These are phyloP conservation scores for Sander vitreus DNA, from an alignment of 2,113 vertebrate species.

Conservation along the genomic window DNA sequence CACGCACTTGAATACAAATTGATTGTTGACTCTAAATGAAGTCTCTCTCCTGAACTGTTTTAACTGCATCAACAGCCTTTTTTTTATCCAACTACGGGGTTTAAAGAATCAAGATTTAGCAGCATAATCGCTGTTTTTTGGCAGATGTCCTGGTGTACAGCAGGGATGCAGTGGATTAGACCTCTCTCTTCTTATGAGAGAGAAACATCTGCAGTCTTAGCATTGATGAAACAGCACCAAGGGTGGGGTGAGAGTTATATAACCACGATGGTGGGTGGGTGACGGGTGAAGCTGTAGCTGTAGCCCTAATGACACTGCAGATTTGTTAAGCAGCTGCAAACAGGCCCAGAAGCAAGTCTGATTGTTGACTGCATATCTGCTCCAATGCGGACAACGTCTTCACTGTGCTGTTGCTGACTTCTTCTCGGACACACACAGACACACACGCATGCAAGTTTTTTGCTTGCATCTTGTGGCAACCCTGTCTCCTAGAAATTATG, in stretches of 20 bases:
- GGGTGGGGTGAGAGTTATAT: constrained; percentile 22
- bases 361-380: background rate
- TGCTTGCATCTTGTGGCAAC: background rate
- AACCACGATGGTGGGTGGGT: constrained; percentile 1
- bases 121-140: background rate
- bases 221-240: constrained; percentile 12
- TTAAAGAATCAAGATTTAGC: background rate
- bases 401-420: constrained; percentile 1
- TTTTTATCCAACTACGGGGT: background rate
- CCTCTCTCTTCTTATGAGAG: background rate
- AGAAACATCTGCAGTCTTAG: constrained; percentile 29
- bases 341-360: background rate
- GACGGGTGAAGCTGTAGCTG: background rate
- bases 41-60: no score
- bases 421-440: background rate
- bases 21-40: no score
- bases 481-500: background rate
- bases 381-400: background rate
- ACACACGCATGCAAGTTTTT: background rate
- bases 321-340: constrained; percentile 14
- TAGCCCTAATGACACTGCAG: constrained; percentile 17
- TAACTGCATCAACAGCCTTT: background rate
- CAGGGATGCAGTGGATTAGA: constrained; percentile 19
- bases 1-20: no score
- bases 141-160: background rate